Conservation (phyloP, 2,888 invertebrate genomes). For the Noctua comes region DNA sequence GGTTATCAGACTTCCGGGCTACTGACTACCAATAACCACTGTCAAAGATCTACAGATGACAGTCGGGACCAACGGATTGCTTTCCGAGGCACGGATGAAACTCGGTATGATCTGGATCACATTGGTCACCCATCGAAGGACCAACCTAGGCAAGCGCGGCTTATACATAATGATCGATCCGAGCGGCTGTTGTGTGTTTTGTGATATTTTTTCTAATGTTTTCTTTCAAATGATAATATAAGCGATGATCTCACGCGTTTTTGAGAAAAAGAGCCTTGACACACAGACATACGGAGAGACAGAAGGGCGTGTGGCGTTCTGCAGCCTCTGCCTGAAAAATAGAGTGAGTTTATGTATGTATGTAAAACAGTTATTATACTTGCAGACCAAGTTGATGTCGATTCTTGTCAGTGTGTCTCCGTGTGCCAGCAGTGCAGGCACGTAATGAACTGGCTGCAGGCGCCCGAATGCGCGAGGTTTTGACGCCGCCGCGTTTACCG, state of each 20-base stretch:
- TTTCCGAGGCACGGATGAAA: no score
- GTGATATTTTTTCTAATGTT: no score
- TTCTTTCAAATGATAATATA: not conserved
- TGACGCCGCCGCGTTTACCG: slow-evolving; percentile 72
- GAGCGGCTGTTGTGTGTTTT: no score
- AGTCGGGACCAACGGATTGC: no score
- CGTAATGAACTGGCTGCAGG: slow-evolving; percentile 78
- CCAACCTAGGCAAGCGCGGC: no score
- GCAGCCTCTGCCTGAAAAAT: not conserved
- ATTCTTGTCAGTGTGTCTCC: slow-evolving; percentile 59
- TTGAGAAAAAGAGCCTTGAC: not conserved
- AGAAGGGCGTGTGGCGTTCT: not conserved
- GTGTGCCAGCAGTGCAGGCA: slow-evolving; percentile 69
- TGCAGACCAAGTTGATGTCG: not conserved
- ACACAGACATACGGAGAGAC: not conserved
- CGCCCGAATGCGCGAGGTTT: slow-evolving; percentile 66
- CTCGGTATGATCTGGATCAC: no score
- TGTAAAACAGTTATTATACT: not conserved
- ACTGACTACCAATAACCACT: no score
- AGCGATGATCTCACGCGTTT: not conserved
- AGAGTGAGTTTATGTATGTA: not conserved
- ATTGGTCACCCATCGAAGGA: no score
- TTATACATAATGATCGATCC: no score
- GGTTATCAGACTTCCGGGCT: no score
- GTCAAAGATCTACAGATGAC: no score